Evolutionary conservation across 2,113 vertebrate genomes (phyloP).

Genomic region (Hydropotes inermis): DNA sequence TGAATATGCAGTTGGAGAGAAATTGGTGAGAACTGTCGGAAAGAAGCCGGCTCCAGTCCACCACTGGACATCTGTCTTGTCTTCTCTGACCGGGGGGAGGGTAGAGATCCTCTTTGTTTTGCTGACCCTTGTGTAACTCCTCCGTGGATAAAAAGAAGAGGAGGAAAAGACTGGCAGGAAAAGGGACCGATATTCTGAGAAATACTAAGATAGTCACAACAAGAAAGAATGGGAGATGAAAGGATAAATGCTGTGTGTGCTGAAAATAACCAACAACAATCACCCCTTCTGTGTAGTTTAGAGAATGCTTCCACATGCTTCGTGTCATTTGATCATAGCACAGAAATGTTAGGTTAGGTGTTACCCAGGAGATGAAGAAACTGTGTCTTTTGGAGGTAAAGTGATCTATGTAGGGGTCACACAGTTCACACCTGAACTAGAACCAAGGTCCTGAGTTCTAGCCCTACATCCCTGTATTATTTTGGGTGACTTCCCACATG

Average conservation of each 20-base stretch:
- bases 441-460: not conserved
- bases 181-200: not conserved
- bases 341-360: not conserved
- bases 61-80: not conserved
- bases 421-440: not conserved
- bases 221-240: not conserved
- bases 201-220: not conserved
- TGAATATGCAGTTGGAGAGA: not conserved
- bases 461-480: not conserved
- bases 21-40: not conserved
- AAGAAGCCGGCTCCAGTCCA: too few relatives aligned
- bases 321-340: not conserved
- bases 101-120: not conserved
- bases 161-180: not conserved
- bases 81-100: not conserved
- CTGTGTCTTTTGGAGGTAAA: not conserved
- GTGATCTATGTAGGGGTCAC: not conserved
- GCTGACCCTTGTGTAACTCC: not conserved
- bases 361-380: constrained; percentile 13
- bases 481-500: not conserved
- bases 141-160: not conserved
- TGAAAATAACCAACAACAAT: not conserved
- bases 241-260: not conserved
- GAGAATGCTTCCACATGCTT: not conserved
- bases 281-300: not conserved